phyloP scores from a whole-genome alignment of 2,113 vertebrate species.

The Apteryx owenii region DNA sequence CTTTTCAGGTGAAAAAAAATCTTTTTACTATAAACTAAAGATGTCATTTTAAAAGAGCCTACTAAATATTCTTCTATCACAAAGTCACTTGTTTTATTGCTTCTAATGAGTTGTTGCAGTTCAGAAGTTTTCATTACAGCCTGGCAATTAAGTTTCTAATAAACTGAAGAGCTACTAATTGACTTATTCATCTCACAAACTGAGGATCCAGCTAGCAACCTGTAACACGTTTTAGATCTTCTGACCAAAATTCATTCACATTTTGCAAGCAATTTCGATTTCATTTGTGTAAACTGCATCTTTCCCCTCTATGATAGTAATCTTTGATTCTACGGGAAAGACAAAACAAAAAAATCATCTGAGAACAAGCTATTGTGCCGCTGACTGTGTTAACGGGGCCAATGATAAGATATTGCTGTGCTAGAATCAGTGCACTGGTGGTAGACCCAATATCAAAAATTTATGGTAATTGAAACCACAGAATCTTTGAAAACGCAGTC shows the following conservation, averaged over 20 bases:
- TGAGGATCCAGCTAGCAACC: slow-evolving; percentile 41
- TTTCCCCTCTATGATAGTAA: slow-evolving; percentile 49
- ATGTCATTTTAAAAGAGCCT: not conserved
- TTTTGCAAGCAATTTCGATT: slow-evolving; percentile 58
- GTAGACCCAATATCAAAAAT: slow-evolving; percentile 79
- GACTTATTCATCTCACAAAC: slow-evolving; percentile 63
- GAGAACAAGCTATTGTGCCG: slow-evolving; percentile 11
- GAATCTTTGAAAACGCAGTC: slow-evolving; percentile 88
- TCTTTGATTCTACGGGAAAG: slow-evolving; percentile 60
- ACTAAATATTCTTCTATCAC: slow-evolving; percentile 47
- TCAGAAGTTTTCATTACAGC: slow-evolving; percentile 75
- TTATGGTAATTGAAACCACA: slow-evolving; percentile 87
- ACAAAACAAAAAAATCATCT: slow-evolving; percentile 1
- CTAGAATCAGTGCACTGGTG: slow-evolving; percentile 40
- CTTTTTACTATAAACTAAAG: slow-evolving; percentile 23
- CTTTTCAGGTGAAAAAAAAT: not conserved
- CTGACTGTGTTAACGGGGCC: slow-evolving; percentile 39
- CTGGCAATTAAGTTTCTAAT: slow-evolving; percentile 75
- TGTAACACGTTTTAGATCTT: slow-evolving; percentile 49
- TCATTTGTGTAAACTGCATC: slow-evolving; percentile 48
- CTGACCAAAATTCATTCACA: slow-evolving; percentile 50
- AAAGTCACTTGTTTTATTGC: slow-evolving; percentile 50
- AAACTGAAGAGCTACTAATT: slow-evolving; percentile 74
- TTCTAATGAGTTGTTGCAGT: slow-evolving; percentile 68
- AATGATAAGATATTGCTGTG: slow-evolving; percentile 59